Evolutionary conservation across 2,797 vertebrate species (phyloP).

Genomic region (Peromyscus attwateri): DNA sequence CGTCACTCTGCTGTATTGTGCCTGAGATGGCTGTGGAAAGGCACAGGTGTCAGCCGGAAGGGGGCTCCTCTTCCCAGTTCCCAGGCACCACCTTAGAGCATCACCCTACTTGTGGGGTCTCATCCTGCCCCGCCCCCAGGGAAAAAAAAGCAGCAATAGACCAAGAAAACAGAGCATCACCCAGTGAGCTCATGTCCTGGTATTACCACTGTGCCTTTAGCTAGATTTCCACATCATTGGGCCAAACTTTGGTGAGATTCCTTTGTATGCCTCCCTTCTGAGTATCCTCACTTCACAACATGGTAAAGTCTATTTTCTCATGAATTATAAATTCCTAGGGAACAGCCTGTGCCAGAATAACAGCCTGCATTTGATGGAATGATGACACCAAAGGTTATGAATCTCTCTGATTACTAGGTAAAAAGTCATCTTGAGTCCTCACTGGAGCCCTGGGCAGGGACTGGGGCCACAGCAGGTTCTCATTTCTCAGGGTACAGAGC

Average conservation of each 20-base stretch:
- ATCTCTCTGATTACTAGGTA: background rate
- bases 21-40: constrained; percentile 80
- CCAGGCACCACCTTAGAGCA: background rate
- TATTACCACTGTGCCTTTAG: background rate
- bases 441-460: background rate
- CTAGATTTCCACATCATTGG: background rate
- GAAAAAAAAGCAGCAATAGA: background rate
- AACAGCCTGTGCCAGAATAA: background rate
- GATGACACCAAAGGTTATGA: background rate
- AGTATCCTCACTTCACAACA: background rate
- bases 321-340: background rate
- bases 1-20: constrained; percentile 36
- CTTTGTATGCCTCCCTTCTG: background rate
- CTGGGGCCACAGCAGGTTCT: background rate
- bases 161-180: background rate
- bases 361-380: background rate
- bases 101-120: background rate
- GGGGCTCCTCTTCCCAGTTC: background rate
- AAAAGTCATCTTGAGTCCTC: background rate
- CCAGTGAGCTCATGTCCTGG: background rate
- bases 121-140: background rate
- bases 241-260: background rate
- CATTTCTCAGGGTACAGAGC: background rate
- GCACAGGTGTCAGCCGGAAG: background rate
- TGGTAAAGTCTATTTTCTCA: background rate